Evolutionary conservation across 92 coral and sea anemone genomes (phyloP).

Genomic region (Siderastrea radians): DNA sequence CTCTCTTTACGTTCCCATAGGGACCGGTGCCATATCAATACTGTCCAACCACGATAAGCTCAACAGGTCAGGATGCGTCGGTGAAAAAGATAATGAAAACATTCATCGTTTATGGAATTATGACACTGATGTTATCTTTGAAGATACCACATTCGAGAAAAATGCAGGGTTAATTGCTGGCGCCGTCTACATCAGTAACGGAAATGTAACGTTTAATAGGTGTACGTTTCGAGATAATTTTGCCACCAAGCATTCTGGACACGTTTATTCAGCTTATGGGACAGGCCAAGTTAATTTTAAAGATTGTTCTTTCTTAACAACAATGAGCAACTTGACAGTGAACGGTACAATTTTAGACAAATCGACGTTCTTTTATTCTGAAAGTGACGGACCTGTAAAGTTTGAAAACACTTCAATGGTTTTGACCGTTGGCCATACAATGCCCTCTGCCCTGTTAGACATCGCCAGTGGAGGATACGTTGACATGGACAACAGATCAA

Average conservation of each 20-base stretch:
- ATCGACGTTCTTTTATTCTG: constrained; percentile 17
- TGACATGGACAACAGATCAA: constrained; percentile 17
- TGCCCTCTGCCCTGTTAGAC: neutral
- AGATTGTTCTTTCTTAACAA: constrained; percentile 16
- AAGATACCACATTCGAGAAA: constrained; percentile 32
- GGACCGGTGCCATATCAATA: constrained; percentile 13
- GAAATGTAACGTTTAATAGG: constrained; percentile 9
- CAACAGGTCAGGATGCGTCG: no score
- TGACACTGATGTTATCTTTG: constrained; percentile 25
- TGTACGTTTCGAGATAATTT: constrained; percentile 42
- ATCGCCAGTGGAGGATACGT: constrained; percentile 51
- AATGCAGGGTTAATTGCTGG: constrained; percentile 37
- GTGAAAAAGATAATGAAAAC: neutral
- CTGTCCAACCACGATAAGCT: neutral
- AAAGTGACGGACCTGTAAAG: constrained; percentile 29
- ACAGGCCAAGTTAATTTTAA: constrained; percentile 33
- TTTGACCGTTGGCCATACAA: neutral
- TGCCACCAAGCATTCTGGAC: constrained; percentile 19
- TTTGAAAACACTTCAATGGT: constrained; percentile 35
- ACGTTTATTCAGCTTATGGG: constrained; percentile 26
- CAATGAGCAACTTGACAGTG: neutral
- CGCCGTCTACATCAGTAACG: constrained; percentile 28
- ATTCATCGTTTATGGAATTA: constrained; percentile 51
- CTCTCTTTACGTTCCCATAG: neutral
- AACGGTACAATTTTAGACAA: neutral